Conservation (phyloP, 2,888 invertebrate species). For the Tupiocoris notatus region DNA sequence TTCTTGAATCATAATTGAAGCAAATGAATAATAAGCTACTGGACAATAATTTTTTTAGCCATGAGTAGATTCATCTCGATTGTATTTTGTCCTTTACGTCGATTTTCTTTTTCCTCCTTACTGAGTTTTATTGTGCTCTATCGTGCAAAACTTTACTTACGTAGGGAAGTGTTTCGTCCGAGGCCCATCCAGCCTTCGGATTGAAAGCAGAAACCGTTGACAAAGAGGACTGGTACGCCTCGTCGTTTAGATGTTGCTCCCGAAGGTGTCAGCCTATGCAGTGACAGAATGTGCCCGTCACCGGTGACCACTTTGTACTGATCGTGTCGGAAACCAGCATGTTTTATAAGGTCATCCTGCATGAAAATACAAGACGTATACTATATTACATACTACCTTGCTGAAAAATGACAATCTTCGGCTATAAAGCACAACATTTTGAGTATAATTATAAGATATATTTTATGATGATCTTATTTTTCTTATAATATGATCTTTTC, state of each 20-base stretch:
- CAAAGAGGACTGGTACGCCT: slow-evolving; percentile 24
- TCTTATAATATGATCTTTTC: not conserved
- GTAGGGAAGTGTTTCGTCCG: slow-evolving; percentile 21
- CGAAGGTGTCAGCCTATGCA: slow-evolving; percentile 10
- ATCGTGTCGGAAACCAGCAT: slow-evolving; percentile 19
- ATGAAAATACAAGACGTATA: not conserved
- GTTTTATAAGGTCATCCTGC: slow-evolving; percentile 29
- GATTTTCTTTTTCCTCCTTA: too few relatives aligned
- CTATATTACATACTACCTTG: not conserved
- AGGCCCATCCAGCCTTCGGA: slow-evolving; percentile 38
- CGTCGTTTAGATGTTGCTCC: not conserved
- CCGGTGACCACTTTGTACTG: slow-evolving; percentile 20
- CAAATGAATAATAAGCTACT: too few relatives aligned
- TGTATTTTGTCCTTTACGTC: too few relatives aligned
- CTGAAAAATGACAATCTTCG: too few relatives aligned
- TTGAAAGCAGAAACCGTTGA: slow-evolving; percentile 33
- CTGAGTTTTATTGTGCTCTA: not conserved
- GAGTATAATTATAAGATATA: not conserved
- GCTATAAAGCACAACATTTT: not conserved
- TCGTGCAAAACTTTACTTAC: slow-evolving; percentile 9
- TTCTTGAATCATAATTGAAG: too few relatives aligned
- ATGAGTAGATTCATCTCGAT: too few relatives aligned
- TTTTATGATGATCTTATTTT: not conserved
- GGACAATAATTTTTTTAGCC: too few relatives aligned
- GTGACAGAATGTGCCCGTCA: slow-evolving; percentile 25